Conservation (phyloP, 2,797 vertebrate species). For the Huso huso region DNA sequence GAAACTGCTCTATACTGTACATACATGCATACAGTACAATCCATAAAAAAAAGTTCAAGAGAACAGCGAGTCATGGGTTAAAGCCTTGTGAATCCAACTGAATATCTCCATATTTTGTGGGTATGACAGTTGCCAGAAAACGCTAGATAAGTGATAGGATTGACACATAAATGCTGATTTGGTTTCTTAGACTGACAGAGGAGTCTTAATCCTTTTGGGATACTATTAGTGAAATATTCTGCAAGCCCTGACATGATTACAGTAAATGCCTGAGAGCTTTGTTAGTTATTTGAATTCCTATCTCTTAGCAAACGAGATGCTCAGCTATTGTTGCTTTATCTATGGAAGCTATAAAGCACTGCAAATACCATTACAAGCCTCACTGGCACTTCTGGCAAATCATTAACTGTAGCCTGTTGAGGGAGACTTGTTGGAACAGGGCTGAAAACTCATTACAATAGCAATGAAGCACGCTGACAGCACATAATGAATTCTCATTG, state of each 20-base stretch:
- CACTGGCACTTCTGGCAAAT: neutral
- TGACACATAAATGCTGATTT: too few species aligned
- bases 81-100: too few species aligned
- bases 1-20: too few species aligned
- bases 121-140: too few species aligned
- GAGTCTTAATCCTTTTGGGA: too few species aligned
- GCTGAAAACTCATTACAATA: neutral
- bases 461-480: neutral
- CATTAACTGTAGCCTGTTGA: conserved; percentile 1
- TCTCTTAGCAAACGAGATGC: neutral
- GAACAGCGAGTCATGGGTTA: too few species aligned
- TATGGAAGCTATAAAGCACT: conserved; percentile 7
- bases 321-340: conserved; percentile 3
- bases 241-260: conserved; percentile 10
- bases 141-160: too few species aligned
- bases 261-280: conserved; percentile 4
- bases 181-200: too few species aligned
- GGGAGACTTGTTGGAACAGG: neutral
- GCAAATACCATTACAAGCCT: neutral
- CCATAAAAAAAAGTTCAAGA: too few species aligned
- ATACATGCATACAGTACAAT: too few species aligned
- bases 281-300: conserved; percentile 8
- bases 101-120: too few species aligned
- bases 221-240: neutral
- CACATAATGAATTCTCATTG: neutral